Base-by-base conservation (phyloP, 1,140 invertebrate species). In the Leptopilina boulardi region DNA sequence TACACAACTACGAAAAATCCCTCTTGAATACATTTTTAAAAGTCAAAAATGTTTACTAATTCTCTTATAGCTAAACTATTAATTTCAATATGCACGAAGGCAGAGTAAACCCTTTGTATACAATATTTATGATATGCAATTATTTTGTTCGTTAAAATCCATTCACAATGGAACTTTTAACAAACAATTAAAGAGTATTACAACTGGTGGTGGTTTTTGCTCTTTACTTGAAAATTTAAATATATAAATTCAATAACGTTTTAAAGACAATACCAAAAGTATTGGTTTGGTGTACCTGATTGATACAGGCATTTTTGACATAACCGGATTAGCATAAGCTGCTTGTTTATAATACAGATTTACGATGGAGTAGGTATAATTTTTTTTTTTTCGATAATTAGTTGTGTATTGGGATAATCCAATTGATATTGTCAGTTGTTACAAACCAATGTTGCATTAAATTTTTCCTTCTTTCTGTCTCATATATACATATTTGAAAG, bases 391-490 rank as follows among this genome's bases (percentile, higher is more conserved):
- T 30, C 23, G 59, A 34, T 66, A 66, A 66, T 66, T 66, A 30
- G 59, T 66, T 30, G 26, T 30, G 26, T 30, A 30, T 34, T 2
- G 59, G n/a, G 59, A 66, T 66, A 66, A 66, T 66, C 26, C 23
- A 66, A 66, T 66, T 66, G 59, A 66, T n/a, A n/a, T 66, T 66
- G 59, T 66, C 23, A 5, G 3, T 66, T 30, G 11, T n/a, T 26
- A 59, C 21, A 21, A 13, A 59, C 19, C 56, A 30, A 66, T 66
- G 59, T n/a, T 66, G 15, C 59, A 66, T 66, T 66, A 30, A 38
- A 38, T 38, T 38, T 38, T n/a, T n/a, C n/a, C n/a, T n/a, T n/a
- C n/a, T n/a, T n/a, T n/a, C n/a, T n/a, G n/a, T n/a, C n/a, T n/a
- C n/a, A n/a, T n/a, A n/a, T n/a, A n/a, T n/a, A n/a, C n/a, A n/a